Evolutionary conservation across 2,888 invertebrate species (phyloP), one percentile per base, ranked within the genome.

Genomic region (Spisula solida): DNA sequence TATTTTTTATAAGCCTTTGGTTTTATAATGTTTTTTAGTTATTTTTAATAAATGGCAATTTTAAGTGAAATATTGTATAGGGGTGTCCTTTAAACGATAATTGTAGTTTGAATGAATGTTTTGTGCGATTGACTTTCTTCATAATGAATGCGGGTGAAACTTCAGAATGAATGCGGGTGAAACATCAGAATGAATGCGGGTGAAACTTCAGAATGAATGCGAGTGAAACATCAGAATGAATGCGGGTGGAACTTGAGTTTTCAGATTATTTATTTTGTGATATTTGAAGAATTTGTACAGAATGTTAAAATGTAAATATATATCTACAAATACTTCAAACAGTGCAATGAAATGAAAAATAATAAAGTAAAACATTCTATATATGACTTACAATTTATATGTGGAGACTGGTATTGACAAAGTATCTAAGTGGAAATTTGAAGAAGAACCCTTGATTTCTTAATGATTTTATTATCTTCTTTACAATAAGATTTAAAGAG

Each of bases 261-360:
- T 81, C 60, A 47, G 48, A 81, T 31, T 51, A 14, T 81, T 60
- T 81, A 81, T 81, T 81, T 81, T 81, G 81, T 81, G 81, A 81
- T 81, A 81, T 56, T 81, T 81, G 29, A 81, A 81, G 31, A 56
- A 20, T 81, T 81, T 81, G 56, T 81, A 60, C 34, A 56, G 34
- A 60, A 18, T 81, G 20, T 25, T 14, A 55, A 81, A 31, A 34
- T 81, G 81, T 81, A 81, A 56, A 81, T 81, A 81, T 81, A 81
- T 81, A 81, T 81, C 81, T 81, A 81, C 81, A 81, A 81, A 56
- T 81, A 20, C 34, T 81, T 31, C 31, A 55, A 56, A 81, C 81
- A 56, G 81, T 81, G 81, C 81, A 81, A 81, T 81, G 81, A 81
- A 81, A 60, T 81, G 56, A 60, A 81, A 81, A 34, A 60, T 0